Evolutionary conservation across 2,797 vertebrate species (phyloP).

Genomic region (Mormyrus proboscirostris): DNA sequence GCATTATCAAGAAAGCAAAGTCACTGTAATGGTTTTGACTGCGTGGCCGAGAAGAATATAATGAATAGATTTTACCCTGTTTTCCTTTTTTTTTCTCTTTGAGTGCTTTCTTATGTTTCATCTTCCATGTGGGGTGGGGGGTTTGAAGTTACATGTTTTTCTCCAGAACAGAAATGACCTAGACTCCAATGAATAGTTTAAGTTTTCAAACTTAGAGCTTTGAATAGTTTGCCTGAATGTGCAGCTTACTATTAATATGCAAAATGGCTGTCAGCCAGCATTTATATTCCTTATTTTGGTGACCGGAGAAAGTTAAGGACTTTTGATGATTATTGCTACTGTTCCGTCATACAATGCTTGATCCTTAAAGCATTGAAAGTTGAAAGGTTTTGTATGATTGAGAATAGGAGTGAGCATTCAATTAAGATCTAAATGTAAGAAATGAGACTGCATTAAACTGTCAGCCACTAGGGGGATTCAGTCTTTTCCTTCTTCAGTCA

Average conservation of each 20-base stretch:
- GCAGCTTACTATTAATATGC: not conserved
- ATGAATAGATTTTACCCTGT: slow-evolving; percentile 2
- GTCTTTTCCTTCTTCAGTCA: not conserved
- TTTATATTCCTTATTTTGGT: not conserved
- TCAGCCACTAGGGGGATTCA: slow-evolving; percentile 2
- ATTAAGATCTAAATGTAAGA: slow-evolving; percentile 8
- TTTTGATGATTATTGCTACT: not conserved
- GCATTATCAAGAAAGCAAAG: slow-evolving; percentile 16
- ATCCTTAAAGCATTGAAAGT: not conserved
- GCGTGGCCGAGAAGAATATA: not conserved
- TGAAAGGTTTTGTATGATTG: not conserved
- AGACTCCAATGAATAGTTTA: slow-evolving; percentile 1
- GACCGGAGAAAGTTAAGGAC: slow-evolving; percentile 5
- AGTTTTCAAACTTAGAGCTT: not conserved
- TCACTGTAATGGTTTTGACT: slow-evolving; percentile 20
- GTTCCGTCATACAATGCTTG: not conserved
- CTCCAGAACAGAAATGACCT: not conserved
- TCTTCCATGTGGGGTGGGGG: not conserved
- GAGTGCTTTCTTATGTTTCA: not conserved
- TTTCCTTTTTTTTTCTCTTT: not conserved
- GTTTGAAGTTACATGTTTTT: not conserved
- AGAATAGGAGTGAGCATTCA: slow-evolving; percentile 6
- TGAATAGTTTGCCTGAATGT: slow-evolving; percentile 2
- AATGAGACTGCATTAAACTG: slow-evolving; percentile 4
- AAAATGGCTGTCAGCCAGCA: not conserved